phyloP scores from a whole-genome alignment of 2,797 vertebrate genomes.

The Alectoris magna region DNA sequence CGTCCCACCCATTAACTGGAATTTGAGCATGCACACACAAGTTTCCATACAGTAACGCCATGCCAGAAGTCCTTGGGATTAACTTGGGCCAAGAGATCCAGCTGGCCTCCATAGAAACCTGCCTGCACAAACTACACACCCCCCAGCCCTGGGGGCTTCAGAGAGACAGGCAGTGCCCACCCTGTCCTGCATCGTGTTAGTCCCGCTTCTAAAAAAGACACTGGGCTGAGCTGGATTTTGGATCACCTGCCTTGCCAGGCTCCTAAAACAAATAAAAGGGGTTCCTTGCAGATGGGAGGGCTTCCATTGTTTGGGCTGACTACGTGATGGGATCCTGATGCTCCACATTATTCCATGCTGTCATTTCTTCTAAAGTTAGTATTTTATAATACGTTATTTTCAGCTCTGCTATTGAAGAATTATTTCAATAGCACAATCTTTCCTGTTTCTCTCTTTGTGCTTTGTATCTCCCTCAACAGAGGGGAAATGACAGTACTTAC shows the following conservation, averaged over 20 bases:
- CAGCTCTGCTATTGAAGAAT: slow-evolving; percentile 28
- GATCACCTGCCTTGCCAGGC: background rate
- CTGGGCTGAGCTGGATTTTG: background rate
- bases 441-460: background rate
- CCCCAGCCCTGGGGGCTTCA: fast-evolving
- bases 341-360: background rate
- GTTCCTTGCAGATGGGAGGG: background rate
- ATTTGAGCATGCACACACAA: background rate
- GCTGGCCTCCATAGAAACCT: fast-evolving
- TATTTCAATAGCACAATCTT: slow-evolving; percentile 17
- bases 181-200: background rate
- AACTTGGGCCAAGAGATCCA: background rate
- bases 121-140: background rate
- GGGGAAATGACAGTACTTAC: slow-evolving; percentile 38
- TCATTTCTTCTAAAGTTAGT: background rate
- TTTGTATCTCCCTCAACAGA: slow-evolving; percentile 56
- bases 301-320: background rate
- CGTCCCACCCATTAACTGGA: background rate
- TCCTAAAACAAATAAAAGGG: background rate
- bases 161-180: background rate
- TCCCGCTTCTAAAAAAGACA: fast-evolving
- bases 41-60: background rate
- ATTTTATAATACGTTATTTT: background rate
- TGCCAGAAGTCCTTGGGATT: background rate
- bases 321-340: background rate